Evolutionary conservation across 2,888 invertebrate species (phyloP).

Genomic region (Stenodema calcarata): DNA sequence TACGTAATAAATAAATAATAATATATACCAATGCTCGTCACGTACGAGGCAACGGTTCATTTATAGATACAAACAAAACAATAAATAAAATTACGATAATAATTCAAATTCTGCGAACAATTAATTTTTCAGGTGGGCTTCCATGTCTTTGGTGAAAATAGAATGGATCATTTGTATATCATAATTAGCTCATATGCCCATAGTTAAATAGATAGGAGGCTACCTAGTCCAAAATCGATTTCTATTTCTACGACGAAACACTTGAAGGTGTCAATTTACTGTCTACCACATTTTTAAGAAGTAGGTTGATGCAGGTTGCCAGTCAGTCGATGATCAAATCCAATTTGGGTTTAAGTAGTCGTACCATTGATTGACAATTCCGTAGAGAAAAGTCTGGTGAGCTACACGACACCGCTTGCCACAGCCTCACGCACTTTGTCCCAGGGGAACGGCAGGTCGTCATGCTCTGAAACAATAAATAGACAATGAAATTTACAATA

Average conservation of each 20-base stretch:
- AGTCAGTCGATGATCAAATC: neutral
- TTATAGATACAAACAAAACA: neutral
- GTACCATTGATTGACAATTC: neutral
- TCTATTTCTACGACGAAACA: neutral
- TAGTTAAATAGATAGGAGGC: neutral
- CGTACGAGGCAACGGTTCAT: neutral
- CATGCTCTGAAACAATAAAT: conserved; percentile 57
- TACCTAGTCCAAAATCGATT: neutral
- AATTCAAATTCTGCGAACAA: neutral
- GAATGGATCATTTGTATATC: neutral
- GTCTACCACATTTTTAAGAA: neutral
- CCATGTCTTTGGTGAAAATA: neutral
- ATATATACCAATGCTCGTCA: neutral
- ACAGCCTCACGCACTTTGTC: conserved; percentile 73
- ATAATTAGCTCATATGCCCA: neutral
- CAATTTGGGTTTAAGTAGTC: neutral
- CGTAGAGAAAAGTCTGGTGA: neutral
- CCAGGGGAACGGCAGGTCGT: conserved; percentile 78
- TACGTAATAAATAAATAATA: neutral
- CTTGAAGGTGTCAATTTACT: neutral
- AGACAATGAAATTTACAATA: neutral
- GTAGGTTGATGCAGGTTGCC: neutral
- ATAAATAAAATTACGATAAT: too few species aligned
- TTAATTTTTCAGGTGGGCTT: neutral
- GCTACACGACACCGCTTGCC: conserved; percentile 47